Evolutionary conservation across 2,113 vertebrate species (phyloP).

Genomic region (Cheilinus undulatus): DNA sequence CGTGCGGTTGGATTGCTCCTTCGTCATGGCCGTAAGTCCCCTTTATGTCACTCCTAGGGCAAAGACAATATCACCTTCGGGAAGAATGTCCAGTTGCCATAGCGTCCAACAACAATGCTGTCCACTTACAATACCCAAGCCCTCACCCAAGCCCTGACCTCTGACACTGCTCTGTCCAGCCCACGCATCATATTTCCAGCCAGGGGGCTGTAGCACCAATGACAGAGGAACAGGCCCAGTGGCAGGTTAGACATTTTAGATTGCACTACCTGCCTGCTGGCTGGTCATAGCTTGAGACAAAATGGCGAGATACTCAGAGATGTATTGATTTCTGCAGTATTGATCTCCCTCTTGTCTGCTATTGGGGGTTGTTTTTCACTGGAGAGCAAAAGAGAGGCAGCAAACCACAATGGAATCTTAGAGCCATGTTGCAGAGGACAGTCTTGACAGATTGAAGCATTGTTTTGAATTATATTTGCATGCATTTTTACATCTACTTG

Average conservation of each 20-base stretch:
- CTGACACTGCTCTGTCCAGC: slow-evolving; percentile 70
- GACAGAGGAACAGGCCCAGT: slow-evolving; percentile 57
- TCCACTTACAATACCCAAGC: slow-evolving; percentile 72
- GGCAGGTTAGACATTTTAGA: slow-evolving; percentile 71
- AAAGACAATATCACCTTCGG: slow-evolving; percentile 81
- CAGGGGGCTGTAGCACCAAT: slow-evolving; percentile 57
- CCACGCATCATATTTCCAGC: slow-evolving; percentile 77
- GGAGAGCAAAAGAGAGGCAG: slow-evolving; percentile 30
- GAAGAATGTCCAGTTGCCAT: slow-evolving; percentile 82
- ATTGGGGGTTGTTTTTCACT: slow-evolving; percentile 61
- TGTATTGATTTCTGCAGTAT: slow-evolving; percentile 78
- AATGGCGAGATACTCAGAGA: slow-evolving; percentile 72
- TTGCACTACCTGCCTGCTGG: slow-evolving; percentile 47
- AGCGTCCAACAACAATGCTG: slow-evolving; percentile 77
- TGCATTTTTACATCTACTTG: background rate
- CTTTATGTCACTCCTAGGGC: slow-evolving; percentile 70
- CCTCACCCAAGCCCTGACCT: slow-evolving; percentile 65
- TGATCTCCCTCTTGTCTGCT: slow-evolving; percentile 69
- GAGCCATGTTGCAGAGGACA: background rate
- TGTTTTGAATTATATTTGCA: too few species aligned
- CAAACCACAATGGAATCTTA: slow-evolving; percentile 40
- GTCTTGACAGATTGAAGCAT: too few species aligned
- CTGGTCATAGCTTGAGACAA: slow-evolving; percentile 65
- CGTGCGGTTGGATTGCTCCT: slow-evolving; percentile 59
- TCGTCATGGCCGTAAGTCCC: slow-evolving; percentile 65